Conservation (phyloP, 2,888 invertebrate species). For the Hypsopygia costalis region DNA sequence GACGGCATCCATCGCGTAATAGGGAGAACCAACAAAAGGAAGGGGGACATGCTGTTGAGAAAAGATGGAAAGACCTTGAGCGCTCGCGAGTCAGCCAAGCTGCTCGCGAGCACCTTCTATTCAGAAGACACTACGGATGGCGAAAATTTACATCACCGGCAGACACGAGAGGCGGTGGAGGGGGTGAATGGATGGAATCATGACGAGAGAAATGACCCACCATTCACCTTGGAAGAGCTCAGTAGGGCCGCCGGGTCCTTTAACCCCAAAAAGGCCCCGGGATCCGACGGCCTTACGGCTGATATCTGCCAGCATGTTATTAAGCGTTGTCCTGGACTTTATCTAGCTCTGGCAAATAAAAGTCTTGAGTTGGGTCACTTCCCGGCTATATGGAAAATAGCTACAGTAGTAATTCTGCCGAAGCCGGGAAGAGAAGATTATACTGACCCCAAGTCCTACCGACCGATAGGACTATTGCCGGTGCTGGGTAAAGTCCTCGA, state of each 20-base stretch:
- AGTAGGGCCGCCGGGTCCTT: background rate
- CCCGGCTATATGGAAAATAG: background rate
- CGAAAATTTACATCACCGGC: background rate
- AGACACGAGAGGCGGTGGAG: background rate
- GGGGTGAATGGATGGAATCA: background rate
- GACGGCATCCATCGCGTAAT: no score
- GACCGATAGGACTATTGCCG: background rate
- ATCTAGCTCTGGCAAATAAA: background rate
- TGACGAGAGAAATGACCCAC: background rate
- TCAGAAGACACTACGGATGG: background rate
- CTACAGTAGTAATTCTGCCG: background rate
- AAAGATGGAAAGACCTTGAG: background rate
- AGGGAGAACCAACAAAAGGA: background rate
- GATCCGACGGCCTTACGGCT: background rate
- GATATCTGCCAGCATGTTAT: background rate
- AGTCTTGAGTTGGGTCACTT: background rate
- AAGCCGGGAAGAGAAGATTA: background rate
- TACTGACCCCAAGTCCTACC: background rate
- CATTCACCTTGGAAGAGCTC: background rate
- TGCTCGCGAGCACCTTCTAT: background rate
- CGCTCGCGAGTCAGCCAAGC: background rate
- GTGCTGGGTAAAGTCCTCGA: background rate
- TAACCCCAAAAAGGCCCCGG: background rate
- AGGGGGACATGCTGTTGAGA: background rate
- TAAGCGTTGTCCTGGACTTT: background rate